Conservation (phyloP, 2,888 invertebrate species). For the Microplitis manilae region DNA sequence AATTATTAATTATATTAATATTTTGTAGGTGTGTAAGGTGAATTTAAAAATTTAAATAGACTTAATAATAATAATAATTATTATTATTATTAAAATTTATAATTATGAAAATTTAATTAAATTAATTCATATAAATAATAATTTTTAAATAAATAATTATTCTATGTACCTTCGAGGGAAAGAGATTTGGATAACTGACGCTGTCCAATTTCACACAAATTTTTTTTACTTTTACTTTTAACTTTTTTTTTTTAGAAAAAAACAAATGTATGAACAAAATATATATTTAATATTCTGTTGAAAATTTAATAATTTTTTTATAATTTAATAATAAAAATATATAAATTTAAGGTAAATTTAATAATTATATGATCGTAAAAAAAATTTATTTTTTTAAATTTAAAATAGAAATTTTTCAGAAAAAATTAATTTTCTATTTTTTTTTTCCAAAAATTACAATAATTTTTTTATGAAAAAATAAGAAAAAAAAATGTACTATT, state of each 20-base stretch:
- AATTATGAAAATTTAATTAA: constrained; percentile 36
- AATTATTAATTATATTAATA: constrained; percentile 63
- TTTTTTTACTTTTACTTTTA: constrained; percentile 4
- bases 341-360: background rate
- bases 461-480: too few relatives aligned
- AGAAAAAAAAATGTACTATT: too few relatives aligned
- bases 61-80: background rate
- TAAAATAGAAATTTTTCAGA: too few relatives aligned
- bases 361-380: background rate
- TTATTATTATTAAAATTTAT: constrained; percentile 29
- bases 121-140: constrained; percentile 61
- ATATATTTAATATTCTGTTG: constrained; percentile 10
- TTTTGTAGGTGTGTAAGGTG: constrained; percentile 68
- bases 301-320: background rate
- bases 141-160: constrained; percentile 59
- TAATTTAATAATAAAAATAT: background rate
- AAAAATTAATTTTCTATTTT: background rate
- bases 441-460: background rate
- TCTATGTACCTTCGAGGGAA: constrained; percentile 64
- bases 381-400: too few relatives aligned
- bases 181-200: constrained; percentile 42
- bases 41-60: constrained; percentile 43
- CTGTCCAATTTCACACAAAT: constrained; percentile 43
- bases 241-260: background rate
- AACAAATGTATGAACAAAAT: background rate